phyloP scores from a whole-genome alignment of 2,113 vertebrate genomes.

The Pterocles gutturalis region DNA sequence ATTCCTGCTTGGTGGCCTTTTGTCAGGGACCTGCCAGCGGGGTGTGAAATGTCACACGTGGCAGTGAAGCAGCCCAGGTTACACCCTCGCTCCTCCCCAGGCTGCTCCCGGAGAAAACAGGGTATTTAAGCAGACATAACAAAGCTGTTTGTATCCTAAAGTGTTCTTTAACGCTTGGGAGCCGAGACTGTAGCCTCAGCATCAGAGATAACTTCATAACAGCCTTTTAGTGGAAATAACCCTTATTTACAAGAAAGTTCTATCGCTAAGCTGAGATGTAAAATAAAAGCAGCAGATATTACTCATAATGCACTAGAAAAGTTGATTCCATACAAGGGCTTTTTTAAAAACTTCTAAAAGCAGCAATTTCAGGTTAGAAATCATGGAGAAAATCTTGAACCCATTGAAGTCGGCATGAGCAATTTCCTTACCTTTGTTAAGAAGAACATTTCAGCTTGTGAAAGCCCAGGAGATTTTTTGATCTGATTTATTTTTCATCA shows the following conservation, averaged over 20 bases:
- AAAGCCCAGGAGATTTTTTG: not conserved
- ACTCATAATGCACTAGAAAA: not conserved
- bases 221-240: conserved; percentile 63
- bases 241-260: conserved; percentile 35
- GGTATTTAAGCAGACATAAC: not conserved
- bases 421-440: conserved; percentile 10
- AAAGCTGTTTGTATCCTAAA: conserved; percentile 43
- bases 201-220: conserved; percentile 43
- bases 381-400: not conserved
- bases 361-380: conserved; percentile 15
- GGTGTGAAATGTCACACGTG: conserved; percentile 25
- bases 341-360: conserved; percentile 26
- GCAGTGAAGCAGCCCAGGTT: not conserved
- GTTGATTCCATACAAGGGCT: not conserved
- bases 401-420: not conserved
- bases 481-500: not conserved
- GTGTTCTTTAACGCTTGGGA: not conserved
- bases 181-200: conserved; percentile 6
- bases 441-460: not conserved
- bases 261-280: not conserved
- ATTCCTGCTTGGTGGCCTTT: not conserved
- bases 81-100: not conserved
- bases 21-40: not conserved
- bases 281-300: conserved; percentile 29
- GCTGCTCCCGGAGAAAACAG: conserved; percentile 15